A percentile compares a stretch with the other conserved stretches of the same genome.
Conservation (phyloP, 1,140 invertebrate genomes). For the Eriosoma lanigerum region DNA sequence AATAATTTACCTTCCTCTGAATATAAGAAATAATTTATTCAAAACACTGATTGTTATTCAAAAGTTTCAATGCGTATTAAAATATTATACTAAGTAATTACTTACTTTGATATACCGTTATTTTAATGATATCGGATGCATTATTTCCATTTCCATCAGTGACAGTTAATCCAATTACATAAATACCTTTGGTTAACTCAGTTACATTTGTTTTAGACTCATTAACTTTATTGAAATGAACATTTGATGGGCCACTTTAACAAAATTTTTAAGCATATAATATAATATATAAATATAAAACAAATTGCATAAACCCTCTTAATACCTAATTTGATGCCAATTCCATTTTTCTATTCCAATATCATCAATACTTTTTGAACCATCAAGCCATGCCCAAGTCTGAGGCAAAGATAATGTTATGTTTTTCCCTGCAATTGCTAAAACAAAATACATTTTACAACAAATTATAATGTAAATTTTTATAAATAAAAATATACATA, state of each 20-base stretch:
- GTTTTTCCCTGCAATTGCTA: slow-evolving; percentile 66
- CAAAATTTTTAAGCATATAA: neutral
- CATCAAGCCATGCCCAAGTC: slow-evolving; percentile 77
- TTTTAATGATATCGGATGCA: slow-evolving; percentile 68
- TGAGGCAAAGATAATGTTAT: slow-evolving; percentile 75
- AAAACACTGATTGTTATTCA: too few species aligned
- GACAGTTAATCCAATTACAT: slow-evolving; percentile 81
- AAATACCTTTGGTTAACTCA: slow-evolving; percentile 79
- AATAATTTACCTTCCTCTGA: too few species aligned
- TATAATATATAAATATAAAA: slow-evolving; percentile 33
- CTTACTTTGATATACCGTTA: slow-evolving; percentile 90
- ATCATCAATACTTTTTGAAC: slow-evolving; percentile 80
- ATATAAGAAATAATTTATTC: too few species aligned
- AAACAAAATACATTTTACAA: slow-evolving; percentile 54
- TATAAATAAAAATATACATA: slow-evolving; percentile 55
- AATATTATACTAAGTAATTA: slow-evolving; percentile 54
- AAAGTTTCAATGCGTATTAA: too few species aligned
- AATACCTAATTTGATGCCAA: slow-evolving; percentile 76
- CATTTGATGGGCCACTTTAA: slow-evolving; percentile 63
- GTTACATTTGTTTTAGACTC: slow-evolving; percentile 73
- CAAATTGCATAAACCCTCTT: neutral
- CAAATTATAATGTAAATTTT: too few species aligned
- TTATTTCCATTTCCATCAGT: slow-evolving; percentile 81
- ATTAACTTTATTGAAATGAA: slow-evolving; percentile 60
- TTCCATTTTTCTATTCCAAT: slow-evolving; percentile 77